These are phyloP conservation scores for Meloidogyne hapla DNA, from an alignment of 1,140 invertebrate genomes.

Conservation along the genomic window DNA sequence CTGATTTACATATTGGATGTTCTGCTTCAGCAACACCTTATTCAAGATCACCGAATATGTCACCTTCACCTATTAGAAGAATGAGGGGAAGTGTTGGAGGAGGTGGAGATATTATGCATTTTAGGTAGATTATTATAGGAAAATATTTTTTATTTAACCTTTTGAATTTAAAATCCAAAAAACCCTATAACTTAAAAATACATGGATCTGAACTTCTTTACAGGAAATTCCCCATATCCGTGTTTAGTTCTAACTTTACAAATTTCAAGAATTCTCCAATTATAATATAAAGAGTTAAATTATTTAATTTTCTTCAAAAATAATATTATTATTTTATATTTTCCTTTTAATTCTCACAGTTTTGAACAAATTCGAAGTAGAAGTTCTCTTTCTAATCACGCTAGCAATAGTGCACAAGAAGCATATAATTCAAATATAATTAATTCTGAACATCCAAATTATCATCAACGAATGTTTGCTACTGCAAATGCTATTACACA, in stretches of 20 bases:
- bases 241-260: too few species aligned
- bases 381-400: slow-evolving; percentile 58
- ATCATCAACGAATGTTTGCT: slow-evolving; percentile 7
- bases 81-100: slow-evolving; percentile 16
- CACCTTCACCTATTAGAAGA: slow-evolving; percentile 38
- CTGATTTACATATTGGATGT: slow-evolving; percentile 16
- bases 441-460: background rate
- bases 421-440: background rate
- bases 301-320: too few species aligned
- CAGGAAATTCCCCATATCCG: too few species aligned
- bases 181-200: too few species aligned
- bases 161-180: too few species aligned
- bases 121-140: slow-evolving; percentile 34
- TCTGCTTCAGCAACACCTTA: slow-evolving; percentile 54
- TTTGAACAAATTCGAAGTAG: slow-evolving; percentile 56
- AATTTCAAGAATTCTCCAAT: too few species aligned
- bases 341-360: slow-evolving; percentile 37
- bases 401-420: slow-evolving; percentile 8
- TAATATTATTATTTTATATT: background rate
- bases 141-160: too few species aligned
- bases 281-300: too few species aligned
- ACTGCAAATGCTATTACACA: slow-evolving; percentile 16
- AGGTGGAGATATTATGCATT: slow-evolving; percentile 36
- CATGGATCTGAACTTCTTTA: too few species aligned
- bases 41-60: slow-evolving; percentile 59